Evolutionary conservation across 2,113 vertebrate species (phyloP).

Genomic region (Sisor rabdophorus): DNA sequence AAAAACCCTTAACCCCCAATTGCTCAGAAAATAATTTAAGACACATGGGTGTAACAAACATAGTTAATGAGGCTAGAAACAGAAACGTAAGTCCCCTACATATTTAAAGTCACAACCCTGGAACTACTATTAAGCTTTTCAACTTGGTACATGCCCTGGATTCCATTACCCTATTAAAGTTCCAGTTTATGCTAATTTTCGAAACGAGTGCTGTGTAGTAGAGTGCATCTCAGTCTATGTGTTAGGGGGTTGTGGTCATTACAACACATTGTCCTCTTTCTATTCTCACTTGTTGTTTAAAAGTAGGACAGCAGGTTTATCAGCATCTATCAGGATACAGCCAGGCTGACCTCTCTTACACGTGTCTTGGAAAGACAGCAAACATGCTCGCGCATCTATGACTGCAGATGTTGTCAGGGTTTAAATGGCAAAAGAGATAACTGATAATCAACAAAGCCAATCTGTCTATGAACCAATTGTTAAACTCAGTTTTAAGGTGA

Average conservation of each 20-base stretch:
- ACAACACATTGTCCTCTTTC: constrained; percentile 14
- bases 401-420: neutral
- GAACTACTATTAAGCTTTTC: too few species aligned
- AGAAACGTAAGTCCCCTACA: too few species aligned
- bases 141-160: neutral
- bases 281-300: constrained; percentile 6
- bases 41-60: too few species aligned
- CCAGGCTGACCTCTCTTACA: constrained; percentile 2
- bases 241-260: constrained; percentile 26
- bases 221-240: constrained; percentile 25
- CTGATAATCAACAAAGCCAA: too few species aligned
- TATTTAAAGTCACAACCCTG: neutral
- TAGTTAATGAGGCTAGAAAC: too few species aligned
- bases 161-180: constrained; percentile 19
- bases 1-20: too few species aligned
- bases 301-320: constrained; percentile 19
- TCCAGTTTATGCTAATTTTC: constrained; percentile 24
- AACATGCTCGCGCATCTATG: neutral
- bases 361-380: neutral
- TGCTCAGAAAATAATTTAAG: too few species aligned
- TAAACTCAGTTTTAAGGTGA: too few species aligned
- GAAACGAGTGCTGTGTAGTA: constrained; percentile 21
- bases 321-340: constrained; percentile 1
- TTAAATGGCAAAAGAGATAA: too few species aligned
- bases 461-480: too few species aligned